Conservation (phyloP, 2,113 vertebrate species). For the Podarcis muralis region DNA sequence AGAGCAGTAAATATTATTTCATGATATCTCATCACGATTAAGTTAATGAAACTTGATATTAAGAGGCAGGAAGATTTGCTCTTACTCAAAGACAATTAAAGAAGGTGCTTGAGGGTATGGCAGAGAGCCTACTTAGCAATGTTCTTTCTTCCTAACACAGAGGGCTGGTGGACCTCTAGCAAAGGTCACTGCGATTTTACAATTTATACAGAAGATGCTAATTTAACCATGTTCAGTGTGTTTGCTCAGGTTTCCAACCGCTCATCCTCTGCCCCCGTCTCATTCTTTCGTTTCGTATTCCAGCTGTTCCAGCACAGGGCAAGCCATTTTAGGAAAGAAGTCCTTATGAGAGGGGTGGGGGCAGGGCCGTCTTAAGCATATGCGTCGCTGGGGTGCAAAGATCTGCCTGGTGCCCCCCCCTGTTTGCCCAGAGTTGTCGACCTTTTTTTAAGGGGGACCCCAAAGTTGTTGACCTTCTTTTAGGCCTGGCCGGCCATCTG, state of each 20-base stretch:
- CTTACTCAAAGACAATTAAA: constrained; percentile 70
- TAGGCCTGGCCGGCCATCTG: no score
- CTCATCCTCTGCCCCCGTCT: neutral
- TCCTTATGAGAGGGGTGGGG: no score
- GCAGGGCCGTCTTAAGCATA: no score
- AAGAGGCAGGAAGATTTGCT: constrained; percentile 68
- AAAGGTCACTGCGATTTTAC: constrained; percentile 51
- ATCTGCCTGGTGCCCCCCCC: no score
- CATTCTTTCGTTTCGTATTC: neutral
- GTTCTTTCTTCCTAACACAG: constrained; percentile 56
- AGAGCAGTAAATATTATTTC: constrained; percentile 75
- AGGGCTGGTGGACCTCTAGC: constrained; percentile 50
- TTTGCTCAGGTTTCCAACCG: constrained; percentile 1
- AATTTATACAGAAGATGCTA: constrained; percentile 9
- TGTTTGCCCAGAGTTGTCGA: no score
- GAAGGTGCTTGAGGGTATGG: constrained; percentile 69
- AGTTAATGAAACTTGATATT: constrained; percentile 71
- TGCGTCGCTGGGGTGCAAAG: no score
- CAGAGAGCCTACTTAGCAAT: constrained; percentile 58
- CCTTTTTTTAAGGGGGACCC: no score
- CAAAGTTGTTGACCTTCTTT: no score
- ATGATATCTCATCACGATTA: constrained; percentile 66
- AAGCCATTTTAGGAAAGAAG: neutral
- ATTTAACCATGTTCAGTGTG: constrained; percentile 1
- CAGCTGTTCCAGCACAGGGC: neutral